Evolutionary conservation across 1,140 invertebrate species (phyloP), one percentile per base, ranked within the genome.

Genomic region (Drosophila carrolli): DNA sequence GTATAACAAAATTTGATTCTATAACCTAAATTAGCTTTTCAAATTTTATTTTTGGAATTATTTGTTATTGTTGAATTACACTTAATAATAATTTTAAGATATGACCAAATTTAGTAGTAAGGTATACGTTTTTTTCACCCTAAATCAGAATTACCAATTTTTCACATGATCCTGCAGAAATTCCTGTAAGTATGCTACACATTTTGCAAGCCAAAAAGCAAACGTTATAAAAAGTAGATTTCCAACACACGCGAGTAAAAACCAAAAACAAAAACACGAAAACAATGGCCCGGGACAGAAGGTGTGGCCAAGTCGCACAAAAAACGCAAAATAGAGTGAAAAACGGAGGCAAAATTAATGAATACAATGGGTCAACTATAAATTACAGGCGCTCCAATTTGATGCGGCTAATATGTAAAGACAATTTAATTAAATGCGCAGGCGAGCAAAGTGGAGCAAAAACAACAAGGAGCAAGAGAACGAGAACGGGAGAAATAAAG

Each of bases 381-480:
- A 83, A 86, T 89, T 88, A 83, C 71, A 60, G 46, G 66, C 70
- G 79, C 66, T 86, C 76, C 79, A 86, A 88, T 83, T 88, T 83
- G 65, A 88, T 88, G 65, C 68, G 78, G 71, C 79, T 72, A 76
- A 83, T 76, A 79, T 75, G 72, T 73, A 85, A 68, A 77, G 67
- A 88, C 83, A 88, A 88, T 88, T 88, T 89, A 89, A 89, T 89
- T 89, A 89, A 88, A 89, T 88, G 61, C 76, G 85, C 77, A 83
- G 51, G 35, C 61, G 44, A 81, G 65, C 48, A 62, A 68, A 60
- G 37, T 72, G 67, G 62, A 68, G 43, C 67, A 78, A 63, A 50
- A 56, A 72, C 47, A 60, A 58, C 19, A 43, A 43, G 46, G 16
- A 27, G 13, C 40, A 5, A 37, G 4, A 51, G 19, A 47, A 13